Evolutionary conservation across 2,888 invertebrate species (phyloP), one percentile per base, ranked within the genome.

Genomic region (Mesopsocus fuscifrons): DNA sequence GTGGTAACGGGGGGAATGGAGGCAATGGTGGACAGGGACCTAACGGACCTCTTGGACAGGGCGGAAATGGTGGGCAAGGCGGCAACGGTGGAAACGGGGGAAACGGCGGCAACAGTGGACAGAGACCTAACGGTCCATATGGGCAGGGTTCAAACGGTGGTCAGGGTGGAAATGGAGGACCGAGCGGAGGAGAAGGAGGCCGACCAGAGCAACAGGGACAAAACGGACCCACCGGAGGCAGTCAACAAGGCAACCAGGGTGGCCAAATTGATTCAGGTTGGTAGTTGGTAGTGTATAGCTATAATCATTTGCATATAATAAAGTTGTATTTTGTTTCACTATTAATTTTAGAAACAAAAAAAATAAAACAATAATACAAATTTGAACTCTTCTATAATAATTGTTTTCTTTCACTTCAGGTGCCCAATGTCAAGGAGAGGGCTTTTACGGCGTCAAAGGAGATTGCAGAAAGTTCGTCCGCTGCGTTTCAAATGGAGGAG

Each of bases 391-490:
- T n/a, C n/a, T n/a, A n/a, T n/a, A n/a, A 30, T 30, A 11, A 11
- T 30, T 30, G 9, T 30, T 30, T 30, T n/a, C 30, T 30, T 30
- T 30, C n/a, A 11, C n/a, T 30, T 30, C 30, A 30, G 30, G 30
- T 11, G 9, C 30, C n/a, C 30, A 30, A 30, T 56, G 56, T 35
- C 41, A 41, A 9, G 42, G 44, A 3, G 52, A 53, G 42, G 56
- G 56, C 20, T 54, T 52, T 46, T 53, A 49, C 47, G 49, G 52
- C 15, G 47, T 52, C 33, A 44, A 50, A 41, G 50, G 47, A 9
- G 56, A 63, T 34, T 65, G 64, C 43, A 52, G 48, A 31, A 58
- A 58, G 46, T 64, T 64, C 49, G 62, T 63, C 43, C 54, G 62
- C 48, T 65, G 64, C 50, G 60, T 53, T 2, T 45, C 46, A 17